Percentiles rank a stretch among this genome's conserved stretches.
Evolutionary conservation across 2,888 invertebrate genomes (phyloP).

Genomic region (Melikaiella ostensackeni): DNA sequence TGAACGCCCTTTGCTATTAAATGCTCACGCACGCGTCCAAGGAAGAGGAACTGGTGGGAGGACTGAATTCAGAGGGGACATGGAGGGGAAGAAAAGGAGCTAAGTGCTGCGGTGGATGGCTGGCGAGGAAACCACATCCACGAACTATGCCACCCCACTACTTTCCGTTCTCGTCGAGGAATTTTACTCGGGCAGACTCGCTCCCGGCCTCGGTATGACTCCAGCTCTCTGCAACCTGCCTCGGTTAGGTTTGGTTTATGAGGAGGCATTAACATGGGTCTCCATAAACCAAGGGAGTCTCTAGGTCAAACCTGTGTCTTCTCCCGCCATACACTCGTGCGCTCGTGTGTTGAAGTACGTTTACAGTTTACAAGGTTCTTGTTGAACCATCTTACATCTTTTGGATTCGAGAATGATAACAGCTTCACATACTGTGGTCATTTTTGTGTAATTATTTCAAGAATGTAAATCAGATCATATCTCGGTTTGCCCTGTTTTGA

Average conservation of each 20-base stretch:
- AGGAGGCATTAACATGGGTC: constrained; percentile 65
- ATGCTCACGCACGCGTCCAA: constrained; percentile 58
- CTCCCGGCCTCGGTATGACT: constrained; percentile 64
- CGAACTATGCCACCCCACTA: constrained; percentile 64
- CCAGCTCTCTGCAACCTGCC: constrained; percentile 49
- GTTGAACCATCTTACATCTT: not conserved
- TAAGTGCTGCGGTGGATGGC: constrained; percentile 74
- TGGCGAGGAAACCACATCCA: constrained; percentile 71
- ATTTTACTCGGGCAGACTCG: constrained; percentile 75
- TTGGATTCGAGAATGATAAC: not conserved
- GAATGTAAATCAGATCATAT: not conserved
- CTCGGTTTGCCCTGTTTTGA: too few species aligned
- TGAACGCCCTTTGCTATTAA: constrained; percentile 50
- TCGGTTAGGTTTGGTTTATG: constrained; percentile 53
- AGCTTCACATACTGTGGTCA: not conserved
- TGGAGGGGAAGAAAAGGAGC: constrained; percentile 60
- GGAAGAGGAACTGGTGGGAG: constrained; percentile 43
- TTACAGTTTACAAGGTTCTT: constrained; percentile 9
- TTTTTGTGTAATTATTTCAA: not conserved
- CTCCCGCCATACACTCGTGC: constrained; percentile 37
- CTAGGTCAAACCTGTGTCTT: constrained; percentile 70
- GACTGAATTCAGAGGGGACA: constrained; percentile 46
- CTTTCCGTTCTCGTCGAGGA: constrained; percentile 67
- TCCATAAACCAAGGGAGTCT: constrained; percentile 70
- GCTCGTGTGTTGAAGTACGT: constrained; percentile 1